phyloP scores from a whole-genome alignment of 2,888 invertebrate genomes.

The Dastarcus helophoroides region DNA sequence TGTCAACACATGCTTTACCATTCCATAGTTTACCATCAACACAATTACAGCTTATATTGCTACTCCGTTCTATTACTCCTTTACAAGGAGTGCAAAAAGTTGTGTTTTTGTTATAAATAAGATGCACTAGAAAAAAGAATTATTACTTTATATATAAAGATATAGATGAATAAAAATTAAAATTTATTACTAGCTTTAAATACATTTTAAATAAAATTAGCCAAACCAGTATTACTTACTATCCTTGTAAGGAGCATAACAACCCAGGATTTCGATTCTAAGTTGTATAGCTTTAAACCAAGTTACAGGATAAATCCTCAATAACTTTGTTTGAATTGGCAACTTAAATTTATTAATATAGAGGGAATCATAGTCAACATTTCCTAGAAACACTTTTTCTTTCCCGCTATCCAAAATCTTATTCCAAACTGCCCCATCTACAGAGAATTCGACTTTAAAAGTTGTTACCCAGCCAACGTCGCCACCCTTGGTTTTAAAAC shows the following conservation, averaged over 20 bases:
- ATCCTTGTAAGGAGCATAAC: conserved; percentile 66
- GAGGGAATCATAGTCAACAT: conserved; percentile 52
- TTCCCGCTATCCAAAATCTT: conserved; percentile 46
- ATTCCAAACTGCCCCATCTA: conserved; percentile 60
- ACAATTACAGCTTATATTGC: no score
- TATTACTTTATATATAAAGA: no score
- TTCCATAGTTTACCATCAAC: conserved; percentile 52
- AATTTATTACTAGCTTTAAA: no score
- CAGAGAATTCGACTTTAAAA: conserved; percentile 63
- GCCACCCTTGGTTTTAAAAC: conserved; percentile 62
- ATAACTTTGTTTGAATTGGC: conserved; percentile 59
- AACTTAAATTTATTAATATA: conserved; percentile 55
- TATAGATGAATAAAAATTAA: no score
- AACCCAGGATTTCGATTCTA: conserved; percentile 66
- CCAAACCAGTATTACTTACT: no score
- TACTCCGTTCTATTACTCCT: no score
- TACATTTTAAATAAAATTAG: no score
- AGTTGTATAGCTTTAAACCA: conserved; percentile 67
- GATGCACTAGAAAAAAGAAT: no score
- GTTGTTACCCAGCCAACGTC: conserved; percentile 62
- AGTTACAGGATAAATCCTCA: conserved; percentile 59
- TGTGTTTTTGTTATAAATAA: no score
- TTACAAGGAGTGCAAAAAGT: no score
- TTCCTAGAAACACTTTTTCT: conserved; percentile 56
- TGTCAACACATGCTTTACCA: conserved; percentile 58